Evolutionary conservation across 2,888 invertebrate species (phyloP).

Genomic region (Pterostichus niger): DNA sequence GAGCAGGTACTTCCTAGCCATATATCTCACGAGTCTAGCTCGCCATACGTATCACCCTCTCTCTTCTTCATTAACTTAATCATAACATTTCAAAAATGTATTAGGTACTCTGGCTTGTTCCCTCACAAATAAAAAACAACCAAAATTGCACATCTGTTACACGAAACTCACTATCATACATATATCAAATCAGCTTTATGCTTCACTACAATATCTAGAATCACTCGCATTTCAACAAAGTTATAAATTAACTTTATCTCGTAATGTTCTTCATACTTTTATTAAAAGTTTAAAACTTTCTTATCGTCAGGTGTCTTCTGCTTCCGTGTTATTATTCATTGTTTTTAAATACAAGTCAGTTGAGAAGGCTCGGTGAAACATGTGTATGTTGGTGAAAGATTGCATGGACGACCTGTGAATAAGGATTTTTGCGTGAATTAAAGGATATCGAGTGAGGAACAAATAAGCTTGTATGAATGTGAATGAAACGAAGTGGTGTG

Average conservation of each 20-base stretch:
- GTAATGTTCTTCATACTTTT: neutral
- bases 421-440: too few species aligned
- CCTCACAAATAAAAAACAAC: neutral
- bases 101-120: neutral
- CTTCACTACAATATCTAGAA: too few species aligned
- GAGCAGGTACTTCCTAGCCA: slow-evolving; percentile 32
- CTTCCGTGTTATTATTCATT: slow-evolving; percentile 7
- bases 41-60: neutral
- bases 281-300: neutral
- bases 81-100: slow-evolving; percentile 44
- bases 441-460: too few species aligned
- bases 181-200: too few species aligned
- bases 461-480: too few species aligned
- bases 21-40: slow-evolving; percentile 42
- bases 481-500: too few species aligned
- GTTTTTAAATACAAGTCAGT: neutral
- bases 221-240: neutral
- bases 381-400: too few species aligned
- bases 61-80: slow-evolving; percentile 33
- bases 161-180: neutral
- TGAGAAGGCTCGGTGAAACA: too few species aligned
- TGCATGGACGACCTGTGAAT: too few species aligned
- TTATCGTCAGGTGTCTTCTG: neutral
- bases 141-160: neutral
- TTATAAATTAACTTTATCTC: slow-evolving; percentile 5